A percentile compares a stretch with the other conserved stretches of the same genome.
These are phyloP conservation scores for Tachuris rubrigastra DNA, from an alignment of 2,113 vertebrate genomes.

Conservation along the genomic window DNA sequence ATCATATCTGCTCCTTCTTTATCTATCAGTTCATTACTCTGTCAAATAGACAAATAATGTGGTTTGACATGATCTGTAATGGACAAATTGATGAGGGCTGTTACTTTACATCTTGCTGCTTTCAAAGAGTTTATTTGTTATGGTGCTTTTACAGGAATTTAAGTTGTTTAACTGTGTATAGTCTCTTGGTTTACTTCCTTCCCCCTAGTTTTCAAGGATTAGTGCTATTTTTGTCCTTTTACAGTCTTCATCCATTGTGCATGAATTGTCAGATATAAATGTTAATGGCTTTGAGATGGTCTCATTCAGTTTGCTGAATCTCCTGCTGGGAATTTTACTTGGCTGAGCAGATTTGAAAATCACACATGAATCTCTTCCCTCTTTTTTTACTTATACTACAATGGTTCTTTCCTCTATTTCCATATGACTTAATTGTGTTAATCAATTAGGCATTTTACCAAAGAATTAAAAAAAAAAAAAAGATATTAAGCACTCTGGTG, in stretches of 20 bases:
- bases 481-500: background rate
- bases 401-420: background rate
- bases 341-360: constrained; percentile 9
- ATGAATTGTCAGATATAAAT: constrained; percentile 7
- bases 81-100: background rate
- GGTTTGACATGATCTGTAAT: background rate
- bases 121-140: background rate
- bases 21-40: background rate
- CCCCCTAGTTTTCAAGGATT: background rate
- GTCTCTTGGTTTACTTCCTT: background rate
- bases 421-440: background rate
- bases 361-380: background rate
- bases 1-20: constrained; percentile 7
- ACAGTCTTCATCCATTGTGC: background rate
- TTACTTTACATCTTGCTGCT: background rate
- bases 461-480: background rate
- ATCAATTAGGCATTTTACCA: background rate
- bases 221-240: background rate
- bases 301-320: background rate
- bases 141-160: background rate
- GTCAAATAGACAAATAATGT: background rate
- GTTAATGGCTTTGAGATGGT: background rate
- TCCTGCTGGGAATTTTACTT: constrained; percentile 34
- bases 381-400: background rate
- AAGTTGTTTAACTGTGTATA: background rate